These are phyloP conservation scores for Calliopsis andreniformis DNA, from an alignment of 1,140 invertebrate genomes.

Conservation along the genomic window DNA sequence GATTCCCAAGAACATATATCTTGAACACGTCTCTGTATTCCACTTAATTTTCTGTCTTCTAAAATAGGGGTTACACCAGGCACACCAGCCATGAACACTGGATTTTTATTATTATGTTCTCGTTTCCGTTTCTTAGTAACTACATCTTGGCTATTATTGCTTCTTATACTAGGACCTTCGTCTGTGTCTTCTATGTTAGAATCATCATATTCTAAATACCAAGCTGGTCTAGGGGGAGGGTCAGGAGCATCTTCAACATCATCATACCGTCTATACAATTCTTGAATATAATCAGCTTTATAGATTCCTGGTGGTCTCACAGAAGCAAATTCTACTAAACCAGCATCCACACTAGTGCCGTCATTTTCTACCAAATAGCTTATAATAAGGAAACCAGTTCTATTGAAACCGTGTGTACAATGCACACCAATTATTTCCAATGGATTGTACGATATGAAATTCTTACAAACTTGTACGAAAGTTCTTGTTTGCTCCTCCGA, in stretches of 20 bases:
- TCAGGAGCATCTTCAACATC: slow-evolving; percentile 87
- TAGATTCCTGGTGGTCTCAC: slow-evolving; percentile 89
- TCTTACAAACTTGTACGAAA: slow-evolving; percentile 90
- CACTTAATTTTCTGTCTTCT: slow-evolving; percentile 81
- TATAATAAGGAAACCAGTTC: slow-evolving; percentile 97
- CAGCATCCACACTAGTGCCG: slow-evolving; percentile 90
- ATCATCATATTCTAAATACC: slow-evolving; percentile 86
- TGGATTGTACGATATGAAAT: slow-evolving; percentile 90
- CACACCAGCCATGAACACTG: slow-evolving; percentile 91
- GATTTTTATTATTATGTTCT: slow-evolving; percentile 83
- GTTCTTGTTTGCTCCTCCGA: slow-evolving; percentile 88
- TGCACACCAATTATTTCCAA: slow-evolving; percentile 94
- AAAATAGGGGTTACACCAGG: slow-evolving; percentile 86
- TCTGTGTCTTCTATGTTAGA: slow-evolving; percentile 74
- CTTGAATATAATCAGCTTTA: slow-evolving; percentile 88
- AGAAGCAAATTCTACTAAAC: slow-evolving; percentile 88
- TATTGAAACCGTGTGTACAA: slow-evolving; percentile 99
- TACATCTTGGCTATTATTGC: slow-evolving; percentile 44
- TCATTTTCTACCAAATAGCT: slow-evolving; percentile 93
- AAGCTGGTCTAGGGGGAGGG: slow-evolving; percentile 90
- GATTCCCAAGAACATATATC: slow-evolving; percentile 90
- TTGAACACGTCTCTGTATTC: slow-evolving; percentile 90
- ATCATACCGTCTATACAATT: slow-evolving; percentile 89
- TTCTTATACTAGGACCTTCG: slow-evolving; percentile 60
- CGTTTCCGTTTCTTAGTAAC: slow-evolving; percentile 71